phyloP scores from a whole-genome alignment of 2,888 invertebrate genomes.

The Cephalotes varians region DNA sequence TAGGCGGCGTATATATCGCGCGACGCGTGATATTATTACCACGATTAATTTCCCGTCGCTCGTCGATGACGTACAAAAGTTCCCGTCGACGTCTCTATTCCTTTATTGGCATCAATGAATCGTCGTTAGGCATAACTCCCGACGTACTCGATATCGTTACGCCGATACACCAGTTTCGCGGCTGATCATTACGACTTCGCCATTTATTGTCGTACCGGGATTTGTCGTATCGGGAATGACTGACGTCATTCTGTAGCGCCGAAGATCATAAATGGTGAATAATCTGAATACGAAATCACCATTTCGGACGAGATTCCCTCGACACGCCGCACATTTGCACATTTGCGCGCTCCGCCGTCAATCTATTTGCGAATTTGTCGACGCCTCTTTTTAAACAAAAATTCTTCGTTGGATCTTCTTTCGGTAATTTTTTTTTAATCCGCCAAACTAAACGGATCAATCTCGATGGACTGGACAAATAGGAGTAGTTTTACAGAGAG shows the following conservation, averaged over 20 bases:
- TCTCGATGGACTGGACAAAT: background rate
- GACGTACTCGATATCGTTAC: background rate
- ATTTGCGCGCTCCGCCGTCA: too few species aligned
- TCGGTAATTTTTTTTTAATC: background rate
- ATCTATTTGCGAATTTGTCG: background rate
- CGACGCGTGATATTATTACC: slow-evolving; percentile 37
- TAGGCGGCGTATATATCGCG: slow-evolving; percentile 10
- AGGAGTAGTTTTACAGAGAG: background rate
- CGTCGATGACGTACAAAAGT: slow-evolving; percentile 20
- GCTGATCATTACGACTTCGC: slow-evolving; percentile 4
- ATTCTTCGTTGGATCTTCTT: background rate
- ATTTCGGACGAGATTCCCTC: background rate
- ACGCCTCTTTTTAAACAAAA: background rate
- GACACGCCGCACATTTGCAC: background rate
- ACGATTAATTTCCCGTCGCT: slow-evolving; percentile 45
- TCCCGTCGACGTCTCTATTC: slow-evolving; percentile 33
- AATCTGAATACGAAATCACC: background rate
- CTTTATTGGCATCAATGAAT: slow-evolving; percentile 46
- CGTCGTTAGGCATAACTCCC: slow-evolving; percentile 31
- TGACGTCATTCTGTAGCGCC: background rate
- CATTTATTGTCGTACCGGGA: background rate
- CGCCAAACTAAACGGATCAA: background rate
- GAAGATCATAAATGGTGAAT: background rate
- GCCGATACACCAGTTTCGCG: background rate
- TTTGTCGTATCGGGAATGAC: background rate